These are phyloP conservation scores for Amphipyra tragopoginis DNA, from an alignment of 2,888 invertebrate species.

Conservation along the genomic window DNA sequence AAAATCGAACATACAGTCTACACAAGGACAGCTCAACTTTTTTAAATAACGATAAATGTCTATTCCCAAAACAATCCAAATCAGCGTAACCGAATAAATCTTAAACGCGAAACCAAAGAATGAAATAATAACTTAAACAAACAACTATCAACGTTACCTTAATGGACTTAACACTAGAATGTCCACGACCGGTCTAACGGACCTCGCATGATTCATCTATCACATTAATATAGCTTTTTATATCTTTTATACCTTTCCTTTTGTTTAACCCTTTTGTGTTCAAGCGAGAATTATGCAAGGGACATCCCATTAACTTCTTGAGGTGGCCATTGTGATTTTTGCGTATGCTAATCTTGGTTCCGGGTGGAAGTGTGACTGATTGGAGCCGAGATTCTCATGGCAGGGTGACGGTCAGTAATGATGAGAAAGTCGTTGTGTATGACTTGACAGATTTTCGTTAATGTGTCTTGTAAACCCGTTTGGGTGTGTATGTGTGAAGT, in stretches of 20 bases:
- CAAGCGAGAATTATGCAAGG: conserved; percentile 79
- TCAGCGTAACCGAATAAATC: conserved; percentile 70
- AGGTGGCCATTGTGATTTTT: conserved; percentile 83
- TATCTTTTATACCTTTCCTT: conserved; percentile 75
- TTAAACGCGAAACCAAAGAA: conserved; percentile 41
- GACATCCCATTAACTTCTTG: conserved; percentile 83
- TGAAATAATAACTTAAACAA: conserved; percentile 58
- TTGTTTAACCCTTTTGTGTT: conserved; percentile 86
- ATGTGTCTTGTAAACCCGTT: conserved; percentile 31
- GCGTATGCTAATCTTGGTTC: conserved; percentile 81
- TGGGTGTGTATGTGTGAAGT: background rate
- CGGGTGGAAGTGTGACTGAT: conserved; percentile 85
- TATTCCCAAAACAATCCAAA: conserved; percentile 44
- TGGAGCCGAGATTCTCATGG: conserved; percentile 76
- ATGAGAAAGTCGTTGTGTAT: conserved; percentile 66
- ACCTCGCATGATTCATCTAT: conserved; percentile 79
- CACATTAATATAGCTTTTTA: conserved; percentile 86
- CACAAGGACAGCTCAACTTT: conserved; percentile 15
- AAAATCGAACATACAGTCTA: background rate
- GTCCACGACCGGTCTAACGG: conserved; percentile 82
- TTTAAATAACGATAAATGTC: conserved; percentile 54
- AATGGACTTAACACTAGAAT: conserved; percentile 61
- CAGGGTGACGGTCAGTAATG: conserved; percentile 75
- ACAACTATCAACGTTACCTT: conserved; percentile 62
- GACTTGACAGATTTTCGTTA: conserved; percentile 60